These are phyloP conservation scores for Fregetta grallaria DNA, from an alignment of 2,113 vertebrate genomes.

Conservation along the genomic window DNA sequence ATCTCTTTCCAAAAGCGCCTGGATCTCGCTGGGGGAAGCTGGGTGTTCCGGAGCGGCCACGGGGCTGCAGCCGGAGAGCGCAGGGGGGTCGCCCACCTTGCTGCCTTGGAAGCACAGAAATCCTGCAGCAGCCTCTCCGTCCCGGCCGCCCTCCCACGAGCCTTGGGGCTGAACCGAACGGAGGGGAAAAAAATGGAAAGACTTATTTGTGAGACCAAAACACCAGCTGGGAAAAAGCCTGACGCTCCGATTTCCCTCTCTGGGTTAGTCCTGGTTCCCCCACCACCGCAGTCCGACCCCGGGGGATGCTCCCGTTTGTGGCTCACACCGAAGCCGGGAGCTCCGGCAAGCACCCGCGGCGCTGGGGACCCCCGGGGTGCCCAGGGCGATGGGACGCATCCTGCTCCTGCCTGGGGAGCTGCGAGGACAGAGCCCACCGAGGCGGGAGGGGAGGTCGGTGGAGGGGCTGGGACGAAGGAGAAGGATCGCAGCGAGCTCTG, in stretches of 20 bases:
- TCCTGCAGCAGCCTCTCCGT: too few relatives aligned
- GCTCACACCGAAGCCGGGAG: not conserved
- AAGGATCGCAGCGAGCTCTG: not conserved
- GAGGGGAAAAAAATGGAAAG: not conserved
- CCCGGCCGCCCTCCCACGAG: not conserved
- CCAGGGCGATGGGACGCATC: too few relatives aligned
- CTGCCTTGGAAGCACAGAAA: too few relatives aligned
- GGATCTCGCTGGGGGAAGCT: too few relatives aligned
- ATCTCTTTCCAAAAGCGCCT: not conserved
- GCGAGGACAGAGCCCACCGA: not conserved
- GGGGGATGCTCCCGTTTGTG: not conserved
- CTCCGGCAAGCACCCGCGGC: too few relatives aligned
- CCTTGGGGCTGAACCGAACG: not conserved
- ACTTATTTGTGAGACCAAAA: not conserved
- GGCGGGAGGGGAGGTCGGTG: not conserved
- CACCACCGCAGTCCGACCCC: rapidly evolving
- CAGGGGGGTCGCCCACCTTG: not conserved
- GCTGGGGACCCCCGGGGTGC: not conserved
- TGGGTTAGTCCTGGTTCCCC: not conserved
- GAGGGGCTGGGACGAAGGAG: not conserved
- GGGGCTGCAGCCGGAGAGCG: not conserved
- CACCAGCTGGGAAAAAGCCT: not conserved
- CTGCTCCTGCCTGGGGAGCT: not conserved
- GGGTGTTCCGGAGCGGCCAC: not conserved
- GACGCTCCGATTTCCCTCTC: not conserved